Conservation (phyloP, 2,888 invertebrate genomes). For the Carpatolechia fugitivella region DNA sequence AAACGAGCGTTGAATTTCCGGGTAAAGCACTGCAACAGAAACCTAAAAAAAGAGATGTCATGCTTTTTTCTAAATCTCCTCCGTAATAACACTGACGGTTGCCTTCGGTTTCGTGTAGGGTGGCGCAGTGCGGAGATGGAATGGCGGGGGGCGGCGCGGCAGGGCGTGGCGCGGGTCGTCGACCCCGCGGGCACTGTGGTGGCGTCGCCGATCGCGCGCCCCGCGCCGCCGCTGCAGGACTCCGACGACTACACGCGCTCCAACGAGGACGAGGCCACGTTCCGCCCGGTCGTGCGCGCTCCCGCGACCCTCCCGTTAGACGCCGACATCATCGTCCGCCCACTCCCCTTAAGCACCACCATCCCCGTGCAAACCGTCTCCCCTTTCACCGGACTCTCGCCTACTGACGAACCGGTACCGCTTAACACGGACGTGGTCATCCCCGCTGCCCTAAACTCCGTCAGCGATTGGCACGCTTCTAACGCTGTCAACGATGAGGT, state of each 20-base stretch:
- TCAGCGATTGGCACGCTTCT: slow-evolving; percentile 15
- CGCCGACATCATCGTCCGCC: slow-evolving; percentile 44
- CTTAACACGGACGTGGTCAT: slow-evolving; percentile 37
- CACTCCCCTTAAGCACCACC: slow-evolving; percentile 58
- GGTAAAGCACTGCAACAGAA: neutral
- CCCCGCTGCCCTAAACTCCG: slow-evolving; percentile 33
- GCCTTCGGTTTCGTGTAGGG: slow-evolving; percentile 92
- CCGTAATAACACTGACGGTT: slow-evolving; percentile 68
- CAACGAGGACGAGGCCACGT: slow-evolving; percentile 83
- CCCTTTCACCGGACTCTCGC: slow-evolving; percentile 23
- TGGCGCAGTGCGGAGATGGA: slow-evolving; percentile 50
- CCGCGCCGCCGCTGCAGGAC: slow-evolving; percentile 59
- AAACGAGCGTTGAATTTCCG: no score
- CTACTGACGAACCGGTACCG: slow-evolving; percentile 31
- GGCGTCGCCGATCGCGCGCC: slow-evolving; percentile 63
- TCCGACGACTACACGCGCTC: slow-evolving; percentile 63
- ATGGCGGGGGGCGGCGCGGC: slow-evolving; percentile 47
- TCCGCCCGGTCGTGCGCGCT: slow-evolving; percentile 82
- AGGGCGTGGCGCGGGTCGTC: slow-evolving; percentile 33
- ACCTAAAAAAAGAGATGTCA: slow-evolving; percentile 18
- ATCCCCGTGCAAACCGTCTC: slow-evolving; percentile 52
- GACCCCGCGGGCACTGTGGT: slow-evolving; percentile 85
- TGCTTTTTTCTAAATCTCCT: slow-evolving; percentile 45
- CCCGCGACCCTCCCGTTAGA: slow-evolving; percentile 57
- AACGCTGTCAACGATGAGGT: neutral